Base-by-base conservation (phyloP, 2,113 vertebrate genomes). In the Butastur rufipennis region DNA sequence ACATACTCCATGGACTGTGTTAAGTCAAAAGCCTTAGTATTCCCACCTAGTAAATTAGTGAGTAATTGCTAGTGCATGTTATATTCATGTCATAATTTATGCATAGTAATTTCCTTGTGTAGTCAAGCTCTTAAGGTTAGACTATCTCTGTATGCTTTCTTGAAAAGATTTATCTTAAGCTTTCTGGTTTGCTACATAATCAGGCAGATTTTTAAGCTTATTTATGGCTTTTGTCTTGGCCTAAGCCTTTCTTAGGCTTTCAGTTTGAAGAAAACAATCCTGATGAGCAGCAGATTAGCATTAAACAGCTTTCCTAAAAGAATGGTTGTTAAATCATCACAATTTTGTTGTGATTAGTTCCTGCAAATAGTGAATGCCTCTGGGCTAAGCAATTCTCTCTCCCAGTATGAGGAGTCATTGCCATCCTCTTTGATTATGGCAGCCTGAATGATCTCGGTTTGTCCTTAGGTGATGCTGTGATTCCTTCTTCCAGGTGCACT, bases 321-420 rank as follows among this genome's bases (percentile, higher is more conserved):
- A 96, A 94, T 65, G 40, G 11, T 14, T 61, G 78, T 88, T 94
- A 96, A 95, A 89, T 93, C 83, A 72, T 90, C 62, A 93, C 66
- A 81, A 82, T 93, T 94, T 63, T 92, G 43, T 90, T 95, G 78
- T 93, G 81, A 94, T 96, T 95, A 94, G 70, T 82, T 94, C 45
- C 81, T 90, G 52, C 81, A 90, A 93, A 94, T 31, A 94, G 27
- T 5, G 5, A 79, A 72, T 87, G 81, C 93, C 90, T 87, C 71
- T 93, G 78, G 87, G 81, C 84, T 89, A 95, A 74, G 56, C 92
- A 87, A 79, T 96, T 86, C 81, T 90, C 40, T 77, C 50, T 74
- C 86, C 56, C 61, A 84, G 29, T 79, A 32, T 47, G 77, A 93
- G 70, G 20, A 94, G 61, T 67, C 65, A 59, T 94, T 88, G 83